Evolutionary conservation across 2,888 invertebrate species (phyloP), one percentile per base, ranked within the genome.

Genomic region (Pristionchus japonicus): DNA sequence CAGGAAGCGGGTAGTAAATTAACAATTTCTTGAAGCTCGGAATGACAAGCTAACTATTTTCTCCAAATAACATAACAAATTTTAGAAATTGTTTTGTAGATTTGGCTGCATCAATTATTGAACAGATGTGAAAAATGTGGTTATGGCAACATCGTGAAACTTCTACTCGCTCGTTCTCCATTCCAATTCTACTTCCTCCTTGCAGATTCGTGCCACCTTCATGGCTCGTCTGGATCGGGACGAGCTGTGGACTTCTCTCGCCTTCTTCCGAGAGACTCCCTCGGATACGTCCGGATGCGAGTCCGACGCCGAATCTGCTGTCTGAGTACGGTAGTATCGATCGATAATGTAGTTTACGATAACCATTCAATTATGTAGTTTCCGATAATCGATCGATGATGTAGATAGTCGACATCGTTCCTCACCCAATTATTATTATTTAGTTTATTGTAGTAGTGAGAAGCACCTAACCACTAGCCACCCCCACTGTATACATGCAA

Each of bases 191-290:
- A n/a, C n/a, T n/a, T 15, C 23, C 27, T 11, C 20, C n/a, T 90
- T 92, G 84, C 89, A 93, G 91, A 90, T 94, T 13, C 91, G 94
- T 17, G 93, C 94, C 11, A 94, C 94, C 15, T 94, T 94, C 89
- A 89, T 94, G 52, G 89, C 93, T 7, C 91, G 94, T 77, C 85
- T 94, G 23, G 88, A 91, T 47, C 91, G 91, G 17, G 88, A 91
- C 15, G 91, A 92, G 6, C 67, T 94, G 40, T 91, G 92, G 91
- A 88, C 87, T 17, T 90, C 93, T n/a, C 85, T 94, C 47, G 88
- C 89, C 23, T 94, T 91, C 89, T 93, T 93, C 89, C 43, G 43
- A 37, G 61, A 47, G 37, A 47, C 87, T 4, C 87, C 80, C 27
- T 40, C 40, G 9, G 67, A 67, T 3, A 86, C 52, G 0, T 77